Percentiles rank a stretch among this genome's conserved stretches.
Evolutionary conservation across 2,113 vertebrate species (phyloP).

Genomic region (Zosterops lateralis): DNA sequence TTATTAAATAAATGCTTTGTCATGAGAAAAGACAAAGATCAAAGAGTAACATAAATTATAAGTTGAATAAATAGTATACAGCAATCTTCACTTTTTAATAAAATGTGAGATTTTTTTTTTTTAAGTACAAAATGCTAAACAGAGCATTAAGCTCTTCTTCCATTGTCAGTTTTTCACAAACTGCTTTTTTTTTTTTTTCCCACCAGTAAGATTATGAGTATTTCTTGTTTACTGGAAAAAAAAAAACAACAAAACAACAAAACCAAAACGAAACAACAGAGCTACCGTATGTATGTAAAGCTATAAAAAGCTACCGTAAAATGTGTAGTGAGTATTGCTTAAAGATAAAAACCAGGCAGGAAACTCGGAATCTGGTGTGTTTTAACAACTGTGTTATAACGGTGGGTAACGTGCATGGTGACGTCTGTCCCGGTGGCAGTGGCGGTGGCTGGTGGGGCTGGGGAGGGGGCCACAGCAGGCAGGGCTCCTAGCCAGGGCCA

Average conservation of each 20-base stretch:
- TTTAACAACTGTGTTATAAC: constrained; percentile 64
- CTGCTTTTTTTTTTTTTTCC: constrained; percentile 75
- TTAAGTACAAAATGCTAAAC: constrained; percentile 95
- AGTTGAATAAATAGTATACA: constrained; percentile 99
- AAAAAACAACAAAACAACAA: constrained; percentile 10
- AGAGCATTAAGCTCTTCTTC: constrained; percentile 83
- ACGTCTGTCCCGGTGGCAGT: constrained; percentile 20
- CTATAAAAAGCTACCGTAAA: constrained; percentile 83
- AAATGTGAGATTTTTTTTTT: constrained; percentile 89
- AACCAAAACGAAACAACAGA: constrained; percentile 72
- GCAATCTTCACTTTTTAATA: constrained; percentile 97
- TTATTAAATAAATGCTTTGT: constrained; percentile 99
- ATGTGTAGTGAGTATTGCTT: constrained; percentile 87
- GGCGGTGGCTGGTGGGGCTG: constrained; percentile 4
- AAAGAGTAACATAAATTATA: constrained; percentile 99
- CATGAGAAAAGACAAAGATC: constrained; percentile 99
- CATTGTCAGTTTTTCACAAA: constrained; percentile 82
- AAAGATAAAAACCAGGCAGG: constrained; percentile 78
- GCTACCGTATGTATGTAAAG: constrained; percentile 74
- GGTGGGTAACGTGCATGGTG: constrained; percentile 55
- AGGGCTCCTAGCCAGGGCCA: constrained; percentile 26
- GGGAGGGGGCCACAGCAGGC: not conserved
- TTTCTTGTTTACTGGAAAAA: constrained; percentile 80
- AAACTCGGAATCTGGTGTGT: constrained; percentile 83
- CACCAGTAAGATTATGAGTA: constrained; percentile 84